These are phyloP conservation scores for Heliconius erato DNA, from an alignment of 2,888 invertebrate species.

Conservation along the genomic window DNA sequence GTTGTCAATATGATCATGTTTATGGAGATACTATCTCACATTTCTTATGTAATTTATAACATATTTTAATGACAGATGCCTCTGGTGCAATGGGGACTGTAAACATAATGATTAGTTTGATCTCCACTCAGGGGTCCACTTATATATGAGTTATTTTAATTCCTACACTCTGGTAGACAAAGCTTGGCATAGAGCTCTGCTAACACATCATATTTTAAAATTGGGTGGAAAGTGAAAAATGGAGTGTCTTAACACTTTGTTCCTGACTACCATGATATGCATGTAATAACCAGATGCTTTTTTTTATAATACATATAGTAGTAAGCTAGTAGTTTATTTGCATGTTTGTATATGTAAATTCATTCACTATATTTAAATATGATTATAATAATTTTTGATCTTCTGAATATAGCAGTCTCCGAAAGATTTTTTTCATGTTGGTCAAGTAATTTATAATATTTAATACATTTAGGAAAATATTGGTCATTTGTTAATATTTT, in stretches of 20 bases:
- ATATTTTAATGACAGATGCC: neutral
- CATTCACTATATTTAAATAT: neutral
- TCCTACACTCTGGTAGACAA: no score
- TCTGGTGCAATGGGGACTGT: neutral
- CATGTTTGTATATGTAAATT: neutral
- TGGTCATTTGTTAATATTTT: no score
- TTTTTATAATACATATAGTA: no score
- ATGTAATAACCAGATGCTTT: no score
- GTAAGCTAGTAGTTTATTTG: neutral
- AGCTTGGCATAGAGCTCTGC: no score
- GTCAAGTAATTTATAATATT: neutral
- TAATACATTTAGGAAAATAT: no score
- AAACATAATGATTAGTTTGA: no score
- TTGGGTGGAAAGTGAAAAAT: neutral
- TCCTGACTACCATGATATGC: neutral
- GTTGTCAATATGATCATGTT: constrained; percentile 47
- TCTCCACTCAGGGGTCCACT: no score
- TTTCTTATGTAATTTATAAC: constrained; percentile 36
- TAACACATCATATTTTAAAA: neutral
- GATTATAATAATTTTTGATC: neutral
- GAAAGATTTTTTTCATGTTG: neutral
- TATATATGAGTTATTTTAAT: no score
- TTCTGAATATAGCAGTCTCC: neutral
- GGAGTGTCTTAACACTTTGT: neutral
- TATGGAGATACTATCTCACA: constrained; percentile 43